phyloP scores from a whole-genome alignment of 1,140 invertebrate species.

The Diorhabda sublineata region DNA sequence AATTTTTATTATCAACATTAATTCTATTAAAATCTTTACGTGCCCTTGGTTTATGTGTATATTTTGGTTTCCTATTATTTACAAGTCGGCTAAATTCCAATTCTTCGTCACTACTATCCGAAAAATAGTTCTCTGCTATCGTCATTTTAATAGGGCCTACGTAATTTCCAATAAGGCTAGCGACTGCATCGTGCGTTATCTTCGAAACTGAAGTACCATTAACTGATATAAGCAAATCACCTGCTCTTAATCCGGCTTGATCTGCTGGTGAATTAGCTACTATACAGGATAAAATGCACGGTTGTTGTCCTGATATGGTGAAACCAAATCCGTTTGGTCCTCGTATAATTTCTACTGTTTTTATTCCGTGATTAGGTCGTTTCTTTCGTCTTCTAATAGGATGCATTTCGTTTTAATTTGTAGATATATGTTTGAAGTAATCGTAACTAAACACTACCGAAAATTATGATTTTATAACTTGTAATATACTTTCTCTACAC shows the following conservation, averaged over 20 bases:
- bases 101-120: constrained; percentile 79
- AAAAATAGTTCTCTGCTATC: constrained; percentile 85
- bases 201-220: constrained; percentile 86
- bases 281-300: constrained; percentile 85
- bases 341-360: constrained; percentile 79
- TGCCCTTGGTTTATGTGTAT: constrained; percentile 51
- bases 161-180: constrained; percentile 80
- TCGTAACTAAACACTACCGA: not conserved
- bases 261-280: constrained; percentile 80
- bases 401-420: constrained; percentile 51
- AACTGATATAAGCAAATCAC: constrained; percentile 88
- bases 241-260: constrained; percentile 77
- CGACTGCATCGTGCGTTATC: constrained; percentile 88
- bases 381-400: constrained; percentile 74
- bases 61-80: constrained; percentile 58
- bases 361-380: constrained; percentile 72
- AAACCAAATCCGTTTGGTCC: constrained; percentile 86
- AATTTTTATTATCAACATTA: constrained; percentile 17
- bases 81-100: constrained; percentile 51
- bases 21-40: constrained; percentile 24
- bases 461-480: not conserved
- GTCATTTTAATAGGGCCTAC: constrained; percentile 73
- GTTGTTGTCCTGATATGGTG: constrained; percentile 90
- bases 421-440: not conserved
- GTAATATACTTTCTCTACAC: not conserved